Percentiles rank a stretch among this genome's conserved stretches.
Conservation (phyloP, 2,888 invertebrate species). For the Thymelicus acteon region DNA sequence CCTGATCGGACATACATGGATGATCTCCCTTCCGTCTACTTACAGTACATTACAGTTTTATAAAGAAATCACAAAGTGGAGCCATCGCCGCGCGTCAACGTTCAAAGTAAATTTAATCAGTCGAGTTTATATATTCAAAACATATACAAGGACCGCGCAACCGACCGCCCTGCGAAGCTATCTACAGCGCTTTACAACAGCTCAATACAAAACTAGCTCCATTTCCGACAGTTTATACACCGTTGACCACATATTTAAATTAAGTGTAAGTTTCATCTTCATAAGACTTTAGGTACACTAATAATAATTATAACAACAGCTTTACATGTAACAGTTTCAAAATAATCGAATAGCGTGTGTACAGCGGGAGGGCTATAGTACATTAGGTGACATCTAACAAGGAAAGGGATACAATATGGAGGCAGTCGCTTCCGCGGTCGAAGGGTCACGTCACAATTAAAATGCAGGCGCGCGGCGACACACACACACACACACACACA, state of each 20-base stretch:
- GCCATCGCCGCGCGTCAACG: conserved; percentile 58
- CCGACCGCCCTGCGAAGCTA: conserved; percentile 25
- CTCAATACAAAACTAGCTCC: conserved; percentile 19
- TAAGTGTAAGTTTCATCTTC: conserved; percentile 23
- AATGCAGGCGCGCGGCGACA: conserved; percentile 38
- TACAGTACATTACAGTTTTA: conserved; percentile 81
- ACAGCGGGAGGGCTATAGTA: conserved; percentile 28
- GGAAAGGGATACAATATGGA: background rate
- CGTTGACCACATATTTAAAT: conserved; percentile 29
- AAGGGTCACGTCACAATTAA: conserved; percentile 31
- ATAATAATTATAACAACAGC: conserved; percentile 20
- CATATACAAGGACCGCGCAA: conserved; percentile 53
- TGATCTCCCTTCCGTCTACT: conserved; percentile 82
- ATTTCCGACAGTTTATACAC: conserved; percentile 30
- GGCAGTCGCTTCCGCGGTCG: conserved; percentile 28
- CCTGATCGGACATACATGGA: conserved; percentile 79
- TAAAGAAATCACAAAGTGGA: conserved; percentile 82
- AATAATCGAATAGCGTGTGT: conserved; percentile 26
- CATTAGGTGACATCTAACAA: conserved; percentile 19
- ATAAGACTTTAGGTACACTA: conserved; percentile 31
- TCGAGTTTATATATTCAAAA: conserved; percentile 72
- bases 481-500: conserved; percentile 32
- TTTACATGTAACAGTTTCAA: conserved; percentile 16
- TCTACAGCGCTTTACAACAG: conserved; percentile 12
- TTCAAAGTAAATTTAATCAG: conserved; percentile 74